Evolutionary conservation across 2,888 invertebrate species (phyloP).

Genomic region (Rhamnusium bicolor): DNA sequence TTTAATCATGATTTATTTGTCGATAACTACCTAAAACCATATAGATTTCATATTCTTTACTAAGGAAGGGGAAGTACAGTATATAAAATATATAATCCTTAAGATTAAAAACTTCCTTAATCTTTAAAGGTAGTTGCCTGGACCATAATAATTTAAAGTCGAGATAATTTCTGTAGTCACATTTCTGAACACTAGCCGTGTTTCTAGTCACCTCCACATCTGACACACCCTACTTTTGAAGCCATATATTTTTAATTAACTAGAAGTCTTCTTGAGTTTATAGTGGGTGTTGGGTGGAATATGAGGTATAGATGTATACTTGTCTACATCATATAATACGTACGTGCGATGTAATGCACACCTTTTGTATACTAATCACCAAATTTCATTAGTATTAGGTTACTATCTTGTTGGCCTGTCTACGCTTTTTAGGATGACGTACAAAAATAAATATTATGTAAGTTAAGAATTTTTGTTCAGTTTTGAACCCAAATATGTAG

Average conservation of each 20-base stretch:
- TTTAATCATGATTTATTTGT: too few species aligned
- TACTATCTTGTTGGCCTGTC: slow-evolving; percentile 29
- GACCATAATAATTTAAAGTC: background rate
- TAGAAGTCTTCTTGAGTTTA: background rate
- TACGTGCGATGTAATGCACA: slow-evolving; percentile 46
- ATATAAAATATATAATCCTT: too few species aligned
- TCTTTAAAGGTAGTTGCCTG: background rate
- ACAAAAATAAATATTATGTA: background rate
- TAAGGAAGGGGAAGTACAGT: too few species aligned
- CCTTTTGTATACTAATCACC: slow-evolving; percentile 45
- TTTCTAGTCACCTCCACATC: background rate
- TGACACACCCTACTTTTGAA: slow-evolving; percentile 2
- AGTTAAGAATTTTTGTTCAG: background rate
- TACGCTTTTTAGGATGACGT: background rate
- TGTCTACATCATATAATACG: slow-evolving; percentile 10
- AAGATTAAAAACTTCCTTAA: too few species aligned
- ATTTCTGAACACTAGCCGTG: background rate
- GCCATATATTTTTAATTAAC: slow-evolving; percentile 20
- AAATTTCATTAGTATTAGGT: slow-evolving; percentile 40
- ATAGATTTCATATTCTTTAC: too few species aligned
- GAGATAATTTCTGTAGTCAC: background rate
- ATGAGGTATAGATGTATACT: background rate
- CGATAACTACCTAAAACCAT: too few species aligned
- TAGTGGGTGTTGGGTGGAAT: background rate
- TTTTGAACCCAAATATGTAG: background rate